Conservation (phyloP, 2,888 invertebrate species). For the Dynastes maya region DNA sequence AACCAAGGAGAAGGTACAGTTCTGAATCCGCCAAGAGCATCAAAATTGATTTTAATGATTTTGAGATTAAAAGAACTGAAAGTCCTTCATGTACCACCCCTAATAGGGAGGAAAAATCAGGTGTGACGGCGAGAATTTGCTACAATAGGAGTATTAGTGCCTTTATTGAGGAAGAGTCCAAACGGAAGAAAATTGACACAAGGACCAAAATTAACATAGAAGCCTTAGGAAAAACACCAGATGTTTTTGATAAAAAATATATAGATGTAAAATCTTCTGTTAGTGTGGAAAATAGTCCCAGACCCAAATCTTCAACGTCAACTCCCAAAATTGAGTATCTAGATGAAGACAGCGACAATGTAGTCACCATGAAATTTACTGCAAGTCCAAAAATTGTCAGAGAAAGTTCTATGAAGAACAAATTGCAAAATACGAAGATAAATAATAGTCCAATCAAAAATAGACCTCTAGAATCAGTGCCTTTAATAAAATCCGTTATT, state of each 20-base stretch:
- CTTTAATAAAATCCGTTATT: neutral
- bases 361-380: neutral
- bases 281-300: neutral
- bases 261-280: too few relatives aligned
- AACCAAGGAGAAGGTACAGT: constrained; percentile 30
- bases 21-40: constrained; percentile 42
- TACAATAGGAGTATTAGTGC: constrained; percentile 44
- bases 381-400: neutral
- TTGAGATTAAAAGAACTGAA: constrained; percentile 29
- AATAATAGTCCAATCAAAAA: too few relatives aligned
- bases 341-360: neutral
- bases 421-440: too few relatives aligned
- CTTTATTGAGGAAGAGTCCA: constrained; percentile 33
- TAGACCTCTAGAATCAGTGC: neutral
- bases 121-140: neutral
- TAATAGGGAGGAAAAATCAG: neutral
- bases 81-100: neutral
- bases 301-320: neutral
- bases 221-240: neutral
- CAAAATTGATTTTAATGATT: constrained; percentile 48
- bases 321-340: neutral
- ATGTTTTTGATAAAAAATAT: too few relatives aligned
- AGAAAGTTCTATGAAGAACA: neutral
- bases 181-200: neutral
- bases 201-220: neutral